A percentile compares a stretch with the other conserved stretches of the same genome.
These are phyloP conservation scores for Idaea dimidiata DNA, from an alignment of 2,888 invertebrate genomes.

Conservation along the genomic window DNA sequence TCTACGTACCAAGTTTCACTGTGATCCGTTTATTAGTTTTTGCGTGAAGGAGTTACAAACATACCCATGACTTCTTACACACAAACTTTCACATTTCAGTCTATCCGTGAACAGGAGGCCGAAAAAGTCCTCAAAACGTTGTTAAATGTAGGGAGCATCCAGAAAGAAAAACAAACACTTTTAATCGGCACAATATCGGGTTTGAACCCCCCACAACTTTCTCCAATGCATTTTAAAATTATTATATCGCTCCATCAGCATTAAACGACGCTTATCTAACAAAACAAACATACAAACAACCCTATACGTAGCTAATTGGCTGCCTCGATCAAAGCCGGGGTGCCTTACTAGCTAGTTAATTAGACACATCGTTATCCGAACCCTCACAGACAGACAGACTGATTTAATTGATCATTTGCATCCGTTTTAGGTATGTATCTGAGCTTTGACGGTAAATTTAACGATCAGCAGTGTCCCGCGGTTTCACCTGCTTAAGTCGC, in stretches of 20 bases:
- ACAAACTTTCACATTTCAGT: no score
- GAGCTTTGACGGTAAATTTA: slow-evolving; percentile 19
- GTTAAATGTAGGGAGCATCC: no score
- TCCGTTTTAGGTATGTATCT: slow-evolving; percentile 41
- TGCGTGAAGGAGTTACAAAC: no score
- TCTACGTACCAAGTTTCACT: no score
- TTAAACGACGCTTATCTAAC: not conserved
- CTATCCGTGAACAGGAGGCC: no score
- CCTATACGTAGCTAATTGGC: not conserved
- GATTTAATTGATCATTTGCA: slow-evolving; percentile 40
- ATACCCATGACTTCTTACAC: no score
- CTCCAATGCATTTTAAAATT: not conserved
- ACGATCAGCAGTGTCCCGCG: slow-evolving; percentile 9
- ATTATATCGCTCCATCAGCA: not conserved
- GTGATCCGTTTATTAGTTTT: no score
- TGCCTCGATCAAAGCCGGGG: not conserved
- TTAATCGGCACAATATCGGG: no score
- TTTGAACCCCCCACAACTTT: no score
- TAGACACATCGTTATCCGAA: slow-evolving; percentile 31
- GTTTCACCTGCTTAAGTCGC: no score
- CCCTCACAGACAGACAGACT: slow-evolving; percentile 33
- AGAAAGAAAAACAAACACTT: no score
- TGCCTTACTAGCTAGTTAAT: slow-evolving; percentile 23
- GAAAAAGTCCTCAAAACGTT: no score
- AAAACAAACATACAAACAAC: not conserved